Base-by-base conservation (phyloP, 2,113 vertebrate species). In the Dolichotis patagonum region DNA sequence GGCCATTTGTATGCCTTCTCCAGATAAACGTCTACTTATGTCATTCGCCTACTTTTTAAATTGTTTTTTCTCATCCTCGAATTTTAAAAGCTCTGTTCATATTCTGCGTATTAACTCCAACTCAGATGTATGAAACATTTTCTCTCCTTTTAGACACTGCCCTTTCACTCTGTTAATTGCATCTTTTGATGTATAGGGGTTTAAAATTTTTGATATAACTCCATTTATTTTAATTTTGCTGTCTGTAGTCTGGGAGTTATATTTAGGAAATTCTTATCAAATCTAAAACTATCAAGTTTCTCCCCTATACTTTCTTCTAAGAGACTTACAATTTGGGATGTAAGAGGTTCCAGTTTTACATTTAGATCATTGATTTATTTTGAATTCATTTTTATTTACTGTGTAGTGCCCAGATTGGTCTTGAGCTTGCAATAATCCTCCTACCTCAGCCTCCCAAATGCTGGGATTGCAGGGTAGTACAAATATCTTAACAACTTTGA, bases 91-190 rank as follows among this genome's bases (percentile, higher is more conserved):
- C n/a, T 46, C 85, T 49, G 43, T 11, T 1, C 16, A 20, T 5
- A 6, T 43, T 85, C 38, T 11, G 9, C 28, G 22, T 41, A 24
- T 35, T 19, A 24, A 28, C 46, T 35, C n/a, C 49, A 43, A 7
- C 32, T 16, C 11, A 7, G 19, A 38, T 3, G 0, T 0, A 1
- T 0, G 24, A n/a, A 13, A 19, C 1, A 12, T 20, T 1, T 11
- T 41, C 58, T 52, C 38, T 22, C 12, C 0, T 9, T 10, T 30
- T 10, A 9, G 0, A 1, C 13, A 0, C 17, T 77, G 63, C 16
- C 83, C 35, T 71, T 41, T 35, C 8, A 2, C 30, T 60, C 22
- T 19, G 22, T 12, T 22, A 20, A 2, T 2, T 8, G 35, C 0
- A 63, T 30, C 46, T 28, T 83, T 30, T 0, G 49, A 63, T 2